These are phyloP conservation scores for Conger conger DNA, from an alignment of 2,113 vertebrate genomes.

Conservation along the genomic window DNA sequence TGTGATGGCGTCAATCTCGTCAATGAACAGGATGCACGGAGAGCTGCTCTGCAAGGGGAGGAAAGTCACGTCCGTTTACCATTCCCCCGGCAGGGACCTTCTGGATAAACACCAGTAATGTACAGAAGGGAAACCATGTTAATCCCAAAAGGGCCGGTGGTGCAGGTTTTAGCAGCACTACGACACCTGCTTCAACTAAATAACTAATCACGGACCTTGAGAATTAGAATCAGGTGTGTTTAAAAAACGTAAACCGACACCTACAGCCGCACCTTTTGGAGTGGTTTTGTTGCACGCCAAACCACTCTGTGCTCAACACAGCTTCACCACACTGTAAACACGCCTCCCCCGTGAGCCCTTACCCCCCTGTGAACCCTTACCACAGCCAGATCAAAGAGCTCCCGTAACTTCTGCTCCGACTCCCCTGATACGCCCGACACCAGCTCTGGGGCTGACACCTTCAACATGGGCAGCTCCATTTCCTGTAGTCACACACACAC, in stretches of 20 bases:
- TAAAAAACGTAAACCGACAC: too few species aligned
- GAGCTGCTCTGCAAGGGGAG: slow-evolving; percentile 67
- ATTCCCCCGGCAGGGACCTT: too few species aligned
- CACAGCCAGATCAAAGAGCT: slow-evolving; percentile 88
- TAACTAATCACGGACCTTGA: too few species aligned
- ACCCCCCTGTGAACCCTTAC: slow-evolving; percentile 61
- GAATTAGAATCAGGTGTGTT: too few species aligned
- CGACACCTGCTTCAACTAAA: too few species aligned
- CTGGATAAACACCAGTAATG: neutral
- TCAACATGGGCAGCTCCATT: slow-evolving; percentile 83
- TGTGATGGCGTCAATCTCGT: slow-evolving; percentile 95
- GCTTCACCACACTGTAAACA: neutral
- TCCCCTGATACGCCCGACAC: slow-evolving; percentile 96
- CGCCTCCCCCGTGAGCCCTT: too few species aligned
- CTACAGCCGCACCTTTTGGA: too few species aligned
- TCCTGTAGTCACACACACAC: slow-evolving; percentile 68
- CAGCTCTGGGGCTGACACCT: slow-evolving; percentile 93
- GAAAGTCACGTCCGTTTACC: neutral
- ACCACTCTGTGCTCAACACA: neutral
- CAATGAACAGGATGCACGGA: slow-evolving; percentile 94
- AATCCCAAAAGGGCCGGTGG: too few species aligned
- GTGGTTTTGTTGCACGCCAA: too few species aligned
- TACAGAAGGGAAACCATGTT: too few species aligned
- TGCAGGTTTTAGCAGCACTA: too few species aligned
- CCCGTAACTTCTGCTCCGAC: slow-evolving; percentile 92